These are phyloP conservation scores for Reticulitermes lucifugus DNA, from an alignment of 2,888 invertebrate genomes.

Conservation along the genomic window DNA sequence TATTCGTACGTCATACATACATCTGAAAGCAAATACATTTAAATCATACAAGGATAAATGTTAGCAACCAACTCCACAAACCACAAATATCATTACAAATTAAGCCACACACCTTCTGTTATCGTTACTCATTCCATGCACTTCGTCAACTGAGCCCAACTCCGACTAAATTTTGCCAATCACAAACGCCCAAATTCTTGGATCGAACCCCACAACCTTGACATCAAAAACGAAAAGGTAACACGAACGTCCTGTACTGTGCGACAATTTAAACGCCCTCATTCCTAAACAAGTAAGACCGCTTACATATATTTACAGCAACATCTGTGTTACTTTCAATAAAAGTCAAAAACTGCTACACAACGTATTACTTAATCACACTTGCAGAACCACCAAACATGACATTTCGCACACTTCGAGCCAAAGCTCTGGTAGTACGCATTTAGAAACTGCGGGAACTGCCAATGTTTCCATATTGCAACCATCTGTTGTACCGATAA, in stretches of 20 bases:
- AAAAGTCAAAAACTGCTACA: neutral
- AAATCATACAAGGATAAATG: neutral
- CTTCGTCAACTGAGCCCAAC: neutral
- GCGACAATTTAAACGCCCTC: neutral
- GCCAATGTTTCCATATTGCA: neutral
- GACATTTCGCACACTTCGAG: neutral
- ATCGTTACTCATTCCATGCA: neutral
- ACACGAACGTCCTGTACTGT: neutral
- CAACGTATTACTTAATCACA: neutral
- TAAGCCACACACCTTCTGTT: neutral
- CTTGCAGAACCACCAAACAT: neutral
- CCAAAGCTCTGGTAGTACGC: neutral
- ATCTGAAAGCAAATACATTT: neutral
- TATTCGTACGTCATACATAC: too few relatives aligned
- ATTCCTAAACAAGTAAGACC: neutral
- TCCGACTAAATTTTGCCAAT: neutral
- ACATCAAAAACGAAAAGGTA: slow-evolving; percentile 9
- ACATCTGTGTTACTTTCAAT: neutral
- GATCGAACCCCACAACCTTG: slow-evolving; percentile 27
- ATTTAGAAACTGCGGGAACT: neutral
- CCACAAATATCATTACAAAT: neutral
- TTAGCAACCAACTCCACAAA: neutral
- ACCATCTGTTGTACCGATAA: too few relatives aligned
- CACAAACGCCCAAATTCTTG: neutral
- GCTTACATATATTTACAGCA: slow-evolving; percentile 28